A percentile compares a stretch with the other conserved stretches of the same genome.
These are phyloP conservation scores for Machaerirhynchus nigripectus DNA, from an alignment of 2,113 vertebrate species.

Conservation along the genomic window DNA sequence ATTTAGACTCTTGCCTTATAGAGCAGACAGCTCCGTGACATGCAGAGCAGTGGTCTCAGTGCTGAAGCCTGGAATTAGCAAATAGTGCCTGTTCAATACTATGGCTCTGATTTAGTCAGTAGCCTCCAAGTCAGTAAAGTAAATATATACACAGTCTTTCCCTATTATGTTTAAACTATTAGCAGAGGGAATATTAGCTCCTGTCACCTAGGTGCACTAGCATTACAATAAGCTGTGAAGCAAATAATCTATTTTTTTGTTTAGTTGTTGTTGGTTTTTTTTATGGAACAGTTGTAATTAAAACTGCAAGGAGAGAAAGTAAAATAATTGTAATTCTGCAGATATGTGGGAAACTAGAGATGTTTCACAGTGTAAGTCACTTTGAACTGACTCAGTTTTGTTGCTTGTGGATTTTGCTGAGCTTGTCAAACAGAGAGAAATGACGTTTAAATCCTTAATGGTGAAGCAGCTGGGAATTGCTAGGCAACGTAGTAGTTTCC, in stretches of 20 bases:
- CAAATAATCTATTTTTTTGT: background rate
- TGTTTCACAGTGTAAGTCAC: background rate
- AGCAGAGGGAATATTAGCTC: background rate
- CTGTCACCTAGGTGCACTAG: background rate
- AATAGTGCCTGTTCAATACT: background rate
- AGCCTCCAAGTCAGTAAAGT: background rate
- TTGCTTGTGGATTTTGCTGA: background rate
- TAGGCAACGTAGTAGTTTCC: background rate
- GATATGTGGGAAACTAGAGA: background rate
- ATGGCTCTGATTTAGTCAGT: background rate
- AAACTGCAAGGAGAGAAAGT: background rate
- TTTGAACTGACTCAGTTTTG: background rate
- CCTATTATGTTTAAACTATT: background rate
- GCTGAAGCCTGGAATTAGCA: background rate
- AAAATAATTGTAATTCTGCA: background rate
- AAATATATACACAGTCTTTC: background rate
- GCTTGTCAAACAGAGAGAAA: background rate
- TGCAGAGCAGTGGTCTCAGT: background rate
- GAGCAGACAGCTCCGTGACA: background rate
- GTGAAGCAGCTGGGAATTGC: conserved; percentile 4
- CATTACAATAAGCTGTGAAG: background rate
- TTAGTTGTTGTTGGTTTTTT: background rate
- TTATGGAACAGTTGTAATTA: background rate
- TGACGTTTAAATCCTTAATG: background rate
- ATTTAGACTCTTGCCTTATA: background rate